Conservation (phyloP, 2,113 vertebrate genomes). For the Arenaria interpres region DNA sequence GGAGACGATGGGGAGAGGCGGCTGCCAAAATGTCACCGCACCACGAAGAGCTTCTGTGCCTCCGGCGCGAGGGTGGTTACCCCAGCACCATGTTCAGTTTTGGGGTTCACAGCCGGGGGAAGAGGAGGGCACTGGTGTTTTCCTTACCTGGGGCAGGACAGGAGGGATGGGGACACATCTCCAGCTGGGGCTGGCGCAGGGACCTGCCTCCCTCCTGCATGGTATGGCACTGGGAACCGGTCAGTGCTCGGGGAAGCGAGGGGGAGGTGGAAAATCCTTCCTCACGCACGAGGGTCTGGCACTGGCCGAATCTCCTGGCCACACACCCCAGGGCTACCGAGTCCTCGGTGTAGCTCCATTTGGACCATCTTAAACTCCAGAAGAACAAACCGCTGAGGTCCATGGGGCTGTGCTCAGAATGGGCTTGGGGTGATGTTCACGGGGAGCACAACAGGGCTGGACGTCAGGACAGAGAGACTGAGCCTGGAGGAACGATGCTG, state of each 20-base stretch:
- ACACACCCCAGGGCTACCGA: not conserved
- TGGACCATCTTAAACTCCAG: not conserved
- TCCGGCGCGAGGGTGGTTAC: not conserved
- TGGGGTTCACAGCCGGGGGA: not conserved
- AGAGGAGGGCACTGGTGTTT: not conserved
- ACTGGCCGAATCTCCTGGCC: not conserved
- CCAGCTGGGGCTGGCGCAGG: not conserved
- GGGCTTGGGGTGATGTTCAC: not conserved
- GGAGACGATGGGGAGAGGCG: not conserved
- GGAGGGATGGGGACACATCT: not conserved
- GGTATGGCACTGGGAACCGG: not conserved
- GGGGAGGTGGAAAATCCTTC: not conserved
- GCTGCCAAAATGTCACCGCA: accelerated
- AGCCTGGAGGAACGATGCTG: not conserved
- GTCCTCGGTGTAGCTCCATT: not conserved
- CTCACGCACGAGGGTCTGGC: not conserved
- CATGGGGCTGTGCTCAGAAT: not conserved
- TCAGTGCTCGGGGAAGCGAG: not conserved
- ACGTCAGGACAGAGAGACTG: no score
- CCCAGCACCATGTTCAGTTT: not conserved
- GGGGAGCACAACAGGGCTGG: not conserved
- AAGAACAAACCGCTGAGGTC: not conserved
- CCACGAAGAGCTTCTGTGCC: not conserved
- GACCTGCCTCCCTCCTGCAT: not conserved
- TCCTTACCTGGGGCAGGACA: not conserved